These are phyloP conservation scores for Phalacrocorax pelagicus DNA, from an alignment of 2,113 vertebrate genomes.

Conservation along the genomic window DNA sequence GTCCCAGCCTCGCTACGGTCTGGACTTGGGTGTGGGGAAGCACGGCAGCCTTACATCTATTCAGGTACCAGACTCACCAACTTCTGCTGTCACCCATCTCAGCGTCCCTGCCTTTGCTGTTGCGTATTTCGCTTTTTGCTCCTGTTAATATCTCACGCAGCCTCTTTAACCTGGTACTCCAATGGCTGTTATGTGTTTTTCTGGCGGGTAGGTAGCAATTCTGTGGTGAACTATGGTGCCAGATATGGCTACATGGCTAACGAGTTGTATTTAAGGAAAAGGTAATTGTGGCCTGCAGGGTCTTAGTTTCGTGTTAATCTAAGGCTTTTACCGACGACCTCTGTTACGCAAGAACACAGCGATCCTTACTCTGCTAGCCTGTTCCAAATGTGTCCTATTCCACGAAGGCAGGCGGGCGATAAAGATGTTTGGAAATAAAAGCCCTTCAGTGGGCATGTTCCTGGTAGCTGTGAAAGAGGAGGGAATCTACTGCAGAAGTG, in stretches of 20 bases:
- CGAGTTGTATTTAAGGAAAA: background rate
- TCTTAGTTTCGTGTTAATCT: background rate
- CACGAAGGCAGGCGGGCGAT: background rate
- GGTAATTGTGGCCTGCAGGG: background rate
- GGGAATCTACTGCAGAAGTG: background rate
- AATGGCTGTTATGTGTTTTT: background rate
- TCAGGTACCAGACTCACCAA: background rate
- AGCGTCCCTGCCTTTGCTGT: background rate
- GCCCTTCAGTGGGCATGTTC: background rate
- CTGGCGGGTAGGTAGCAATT: background rate
- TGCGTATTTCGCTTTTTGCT: background rate
- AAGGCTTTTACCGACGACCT: background rate
- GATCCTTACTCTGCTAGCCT: background rate
- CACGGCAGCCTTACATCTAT: accelerated
- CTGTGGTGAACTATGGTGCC: background rate
- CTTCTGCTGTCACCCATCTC: background rate
- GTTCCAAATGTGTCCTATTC: accelerated
- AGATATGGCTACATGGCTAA: background rate
- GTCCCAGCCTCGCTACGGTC: background rate
- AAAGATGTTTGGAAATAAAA: background rate
- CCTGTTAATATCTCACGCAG: accelerated
- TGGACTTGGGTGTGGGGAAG: background rate
- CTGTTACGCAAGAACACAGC: background rate
- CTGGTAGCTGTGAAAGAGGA: background rate
- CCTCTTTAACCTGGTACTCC: background rate